These are phyloP conservation scores for Drosophila infuscata DNA, from an alignment of 2,888 invertebrate species.

Conservation along the genomic window DNA sequence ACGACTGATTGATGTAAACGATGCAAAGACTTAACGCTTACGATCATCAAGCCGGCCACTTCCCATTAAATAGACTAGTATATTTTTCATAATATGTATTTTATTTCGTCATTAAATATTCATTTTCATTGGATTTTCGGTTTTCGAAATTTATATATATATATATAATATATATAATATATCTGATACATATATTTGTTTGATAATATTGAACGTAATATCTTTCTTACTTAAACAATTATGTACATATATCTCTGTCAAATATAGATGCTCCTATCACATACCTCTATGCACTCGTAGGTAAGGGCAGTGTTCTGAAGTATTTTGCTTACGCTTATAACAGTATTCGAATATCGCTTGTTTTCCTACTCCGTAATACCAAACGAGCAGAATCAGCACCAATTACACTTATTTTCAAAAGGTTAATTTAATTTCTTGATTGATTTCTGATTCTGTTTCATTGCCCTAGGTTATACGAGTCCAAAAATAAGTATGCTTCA, in stretches of 20 bases:
- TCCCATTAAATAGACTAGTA: background rate
- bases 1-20: too few species aligned
- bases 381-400: background rate
- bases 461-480: background rate
- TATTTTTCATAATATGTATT: slow-evolving; percentile 45
- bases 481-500: background rate
- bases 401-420: background rate
- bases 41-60: background rate
- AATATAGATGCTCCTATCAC: slow-evolving; percentile 2
- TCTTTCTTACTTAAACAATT: slow-evolving; percentile 56
- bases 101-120: slow-evolving; percentile 65
- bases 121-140: slow-evolving; percentile 53
- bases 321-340: background rate
- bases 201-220: slow-evolving; percentile 65
- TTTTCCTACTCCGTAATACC: background rate
- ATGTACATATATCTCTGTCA: slow-evolving; percentile 19
- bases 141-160: slow-evolving; percentile 59
- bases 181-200: slow-evolving; percentile 56
- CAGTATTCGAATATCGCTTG: background rate
- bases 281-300: slow-evolving; percentile 4
- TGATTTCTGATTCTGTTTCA: background rate
- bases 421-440: background rate
- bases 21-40: too few species aligned
- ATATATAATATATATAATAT: slow-evolving; percentile 37
- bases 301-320: background rate